phyloP scores from a whole-genome alignment of 2,113 vertebrate species.

The Tiliqua scincoides region DNA sequence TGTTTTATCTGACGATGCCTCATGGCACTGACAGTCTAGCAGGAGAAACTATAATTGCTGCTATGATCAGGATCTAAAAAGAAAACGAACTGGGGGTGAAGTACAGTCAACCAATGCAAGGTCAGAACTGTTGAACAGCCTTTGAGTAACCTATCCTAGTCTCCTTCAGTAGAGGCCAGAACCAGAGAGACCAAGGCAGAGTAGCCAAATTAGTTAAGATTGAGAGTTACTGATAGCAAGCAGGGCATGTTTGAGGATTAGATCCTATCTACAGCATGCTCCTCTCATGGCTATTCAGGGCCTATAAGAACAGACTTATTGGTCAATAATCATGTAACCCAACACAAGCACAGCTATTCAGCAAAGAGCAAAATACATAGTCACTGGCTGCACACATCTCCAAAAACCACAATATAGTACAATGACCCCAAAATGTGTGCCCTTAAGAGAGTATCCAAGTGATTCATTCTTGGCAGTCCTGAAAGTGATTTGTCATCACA shows the following conservation, averaged over 20 bases:
- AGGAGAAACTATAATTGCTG: background rate
- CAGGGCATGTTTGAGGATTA: background rate
- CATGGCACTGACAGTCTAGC: background rate
- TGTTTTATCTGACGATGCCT: background rate
- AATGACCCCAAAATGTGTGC: constrained; percentile 40
- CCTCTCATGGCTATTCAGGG: background rate
- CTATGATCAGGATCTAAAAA: background rate
- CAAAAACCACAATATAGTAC: constrained; percentile 56
- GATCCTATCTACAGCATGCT: background rate
- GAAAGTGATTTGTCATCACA: constrained; percentile 63
- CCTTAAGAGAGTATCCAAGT: constrained; percentile 46
- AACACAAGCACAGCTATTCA: constrained; percentile 48
- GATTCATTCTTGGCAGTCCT: constrained; percentile 60
- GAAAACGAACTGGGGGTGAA: background rate
- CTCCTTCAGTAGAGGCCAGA: background rate
- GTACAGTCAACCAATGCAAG: background rate
- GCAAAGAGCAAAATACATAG: constrained; percentile 17
- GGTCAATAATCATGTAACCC: constrained; percentile 16
- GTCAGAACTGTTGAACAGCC: background rate
- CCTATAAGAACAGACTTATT: constrained; percentile 20
- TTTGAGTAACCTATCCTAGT: background rate
- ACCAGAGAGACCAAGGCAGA: background rate
- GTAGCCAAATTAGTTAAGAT: background rate
- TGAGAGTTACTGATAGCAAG: background rate
- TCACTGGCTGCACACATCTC: constrained; percentile 38